Conservation (phyloP, 2,797 vertebrate genomes). For the Smutsia temminckii region DNA sequence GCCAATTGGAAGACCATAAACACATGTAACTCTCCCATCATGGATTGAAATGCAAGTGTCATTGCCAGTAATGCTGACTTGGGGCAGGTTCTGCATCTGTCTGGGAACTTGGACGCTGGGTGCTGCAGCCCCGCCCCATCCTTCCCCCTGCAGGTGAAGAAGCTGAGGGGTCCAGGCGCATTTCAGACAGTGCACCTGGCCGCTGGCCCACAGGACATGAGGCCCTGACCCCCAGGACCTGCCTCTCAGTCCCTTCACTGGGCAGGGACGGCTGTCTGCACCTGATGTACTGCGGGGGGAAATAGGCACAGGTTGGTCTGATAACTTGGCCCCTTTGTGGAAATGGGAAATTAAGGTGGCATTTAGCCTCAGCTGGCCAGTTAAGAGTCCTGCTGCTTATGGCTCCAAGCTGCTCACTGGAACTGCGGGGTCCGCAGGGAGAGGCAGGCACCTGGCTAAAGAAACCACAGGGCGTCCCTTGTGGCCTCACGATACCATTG, state of each 20-base stretch:
- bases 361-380: no score
- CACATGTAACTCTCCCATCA: fast-evolving
- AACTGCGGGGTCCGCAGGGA: not conserved
- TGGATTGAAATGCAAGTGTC: fast-evolving
- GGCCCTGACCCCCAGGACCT: no score
- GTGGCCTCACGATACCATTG: fast-evolving
- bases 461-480: no score
- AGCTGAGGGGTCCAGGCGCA: fast-evolving
- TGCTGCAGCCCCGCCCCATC: fast-evolving
- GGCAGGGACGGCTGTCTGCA: no score
- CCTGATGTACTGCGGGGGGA: not conserved
- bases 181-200: not conserved
- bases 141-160: fast-evolving
- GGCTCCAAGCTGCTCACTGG: fast-evolving
- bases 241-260: not conserved
- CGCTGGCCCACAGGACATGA: not conserved
- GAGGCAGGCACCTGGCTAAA: not conserved
- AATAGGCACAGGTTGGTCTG: fast-evolving
- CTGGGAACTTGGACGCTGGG: not conserved
- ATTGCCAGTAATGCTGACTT: fast-evolving
- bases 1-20: fast-evolving
- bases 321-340: no score
- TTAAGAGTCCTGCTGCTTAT: not conserved
- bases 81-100: not conserved
- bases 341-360: not conserved